phyloP scores from a whole-genome alignment of 2,888 invertebrate genomes.

The Cephalotes varians region DNA sequence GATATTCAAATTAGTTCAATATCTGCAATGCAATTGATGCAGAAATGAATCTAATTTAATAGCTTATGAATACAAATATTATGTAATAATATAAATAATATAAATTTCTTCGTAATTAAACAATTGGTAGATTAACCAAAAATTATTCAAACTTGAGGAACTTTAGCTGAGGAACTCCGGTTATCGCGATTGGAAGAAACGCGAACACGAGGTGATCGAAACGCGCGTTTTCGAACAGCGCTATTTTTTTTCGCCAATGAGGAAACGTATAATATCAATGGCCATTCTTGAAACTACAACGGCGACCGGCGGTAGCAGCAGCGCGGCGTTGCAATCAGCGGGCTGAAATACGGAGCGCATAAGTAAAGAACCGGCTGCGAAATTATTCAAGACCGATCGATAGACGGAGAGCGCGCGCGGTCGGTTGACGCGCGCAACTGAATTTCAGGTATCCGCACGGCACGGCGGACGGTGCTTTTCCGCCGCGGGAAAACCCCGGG shows the following conservation, averaged over 20 bases:
- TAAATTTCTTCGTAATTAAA: neutral
- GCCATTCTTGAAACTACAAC: constrained; percentile 62
- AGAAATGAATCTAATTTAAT: too few species aligned
- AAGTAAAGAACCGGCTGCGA: constrained; percentile 71
- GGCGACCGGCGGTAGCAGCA: constrained; percentile 14
- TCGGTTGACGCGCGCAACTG: constrained; percentile 75
- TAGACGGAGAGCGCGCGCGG: constrained; percentile 71
- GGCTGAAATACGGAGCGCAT: constrained; percentile 79
- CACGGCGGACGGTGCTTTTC: constrained; percentile 45
- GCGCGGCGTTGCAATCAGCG: constrained; percentile 66
- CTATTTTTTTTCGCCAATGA: constrained; percentile 44
- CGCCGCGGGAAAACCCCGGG: constrained; percentile 67
- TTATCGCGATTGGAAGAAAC: neutral
- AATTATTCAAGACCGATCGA: constrained; percentile 85
- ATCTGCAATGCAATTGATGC: too few species aligned
- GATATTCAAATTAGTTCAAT: too few species aligned
- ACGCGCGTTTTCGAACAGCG: neutral
- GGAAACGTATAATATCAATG: constrained; percentile 65
- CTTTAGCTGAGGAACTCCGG: too few species aligned
- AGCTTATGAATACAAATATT: too few species aligned
- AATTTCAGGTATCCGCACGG: constrained; percentile 75
- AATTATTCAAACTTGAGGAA: neutral
- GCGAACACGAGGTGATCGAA: neutral
- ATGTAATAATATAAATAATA: too few species aligned
- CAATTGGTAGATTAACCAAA: neutral